Conservation (phyloP, 2,797 vertebrate species). For the Sebastes nivosus region DNA sequence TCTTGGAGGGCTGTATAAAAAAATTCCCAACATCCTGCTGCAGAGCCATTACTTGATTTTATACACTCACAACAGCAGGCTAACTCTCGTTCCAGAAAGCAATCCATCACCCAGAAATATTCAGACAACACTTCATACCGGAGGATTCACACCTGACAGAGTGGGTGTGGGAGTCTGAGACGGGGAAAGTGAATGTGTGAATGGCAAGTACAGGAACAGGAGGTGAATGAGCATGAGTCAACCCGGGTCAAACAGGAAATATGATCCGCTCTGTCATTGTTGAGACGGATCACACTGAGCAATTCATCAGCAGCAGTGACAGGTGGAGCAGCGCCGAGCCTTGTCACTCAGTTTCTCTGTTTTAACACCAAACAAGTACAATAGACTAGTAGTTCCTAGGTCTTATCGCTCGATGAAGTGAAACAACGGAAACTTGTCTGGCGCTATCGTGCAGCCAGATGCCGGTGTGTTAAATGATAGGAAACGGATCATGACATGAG, state of each 20-base stretch:
- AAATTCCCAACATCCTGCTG: conserved; percentile 58
- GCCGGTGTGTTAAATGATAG: conserved; percentile 38
- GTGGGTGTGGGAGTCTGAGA: conserved; percentile 20
- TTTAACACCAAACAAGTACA: not conserved
- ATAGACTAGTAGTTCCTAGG: conserved; percentile 10
- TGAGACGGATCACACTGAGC: conserved; percentile 24
- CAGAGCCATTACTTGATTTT: conserved; percentile 36
- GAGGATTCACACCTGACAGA: conserved; percentile 51
- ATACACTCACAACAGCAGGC: conserved; percentile 18
- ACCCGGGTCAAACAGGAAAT: conserved; percentile 42
- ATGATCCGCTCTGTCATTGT: conserved; percentile 14
- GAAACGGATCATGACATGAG: conserved; percentile 34
- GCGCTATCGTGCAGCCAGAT: conserved; percentile 26
- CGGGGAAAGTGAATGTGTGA: conserved; percentile 40
- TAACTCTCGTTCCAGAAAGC: conserved; percentile 32
- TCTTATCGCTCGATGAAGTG: conserved; percentile 34
- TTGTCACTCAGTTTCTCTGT: not conserved
- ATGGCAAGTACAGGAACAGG: not conserved
- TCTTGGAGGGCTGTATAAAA: conserved; percentile 57
- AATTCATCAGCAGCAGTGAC: conserved; percentile 43
- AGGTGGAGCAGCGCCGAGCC: conserved; percentile 18
- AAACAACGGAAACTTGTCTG: conserved; percentile 47
- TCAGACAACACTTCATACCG: conserved; percentile 51
- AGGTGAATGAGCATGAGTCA: conserved; percentile 63
- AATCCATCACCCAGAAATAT: conserved; percentile 44